These are phyloP conservation scores for Gerris lacustris DNA, from an alignment of 2,888 invertebrate species.

Conservation along the genomic window DNA sequence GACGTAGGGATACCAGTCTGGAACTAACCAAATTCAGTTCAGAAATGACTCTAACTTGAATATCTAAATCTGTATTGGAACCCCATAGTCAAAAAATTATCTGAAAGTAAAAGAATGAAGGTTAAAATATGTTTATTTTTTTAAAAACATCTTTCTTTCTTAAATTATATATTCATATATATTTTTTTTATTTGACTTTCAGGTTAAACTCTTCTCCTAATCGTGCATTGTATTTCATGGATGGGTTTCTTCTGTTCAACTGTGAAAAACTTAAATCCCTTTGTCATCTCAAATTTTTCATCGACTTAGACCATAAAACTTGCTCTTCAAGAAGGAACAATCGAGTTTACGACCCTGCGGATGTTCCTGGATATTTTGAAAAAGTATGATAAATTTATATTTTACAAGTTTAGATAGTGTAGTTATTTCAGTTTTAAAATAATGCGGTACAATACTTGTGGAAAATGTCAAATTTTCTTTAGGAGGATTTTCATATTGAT, in stretches of 20 bases:
- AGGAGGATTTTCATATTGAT: too few species aligned
- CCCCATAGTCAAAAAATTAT: too few species aligned
- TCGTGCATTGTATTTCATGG: neutral
- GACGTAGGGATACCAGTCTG: too few species aligned
- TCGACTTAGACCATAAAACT: slow-evolving; percentile 47
- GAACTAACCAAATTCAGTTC: too few species aligned
- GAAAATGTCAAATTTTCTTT: too few species aligned
- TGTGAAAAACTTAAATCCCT: neutral
- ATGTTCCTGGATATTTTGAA: slow-evolving; percentile 77
- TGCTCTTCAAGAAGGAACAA: slow-evolving; percentile 49
- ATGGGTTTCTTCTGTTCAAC: neutral
- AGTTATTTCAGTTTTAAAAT: too few species aligned
- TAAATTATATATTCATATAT: neutral
- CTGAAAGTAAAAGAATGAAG: too few species aligned
- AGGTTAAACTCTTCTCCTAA: neutral
- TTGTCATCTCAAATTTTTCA: neutral
- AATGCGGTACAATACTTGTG: too few species aligned
- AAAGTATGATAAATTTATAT: slow-evolving; percentile 33
- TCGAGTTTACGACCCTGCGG: slow-evolving; percentile 69
- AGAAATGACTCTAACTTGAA: too few species aligned
- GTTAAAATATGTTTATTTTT: too few species aligned
- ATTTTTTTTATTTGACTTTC: neutral
- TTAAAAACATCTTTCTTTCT: neutral
- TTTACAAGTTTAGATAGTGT: neutral
- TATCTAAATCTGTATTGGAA: too few species aligned